These are phyloP conservation scores for Stomatorhinus ivindoensis DNA, from an alignment of 2,113 vertebrate genomes.

Conservation along the genomic window DNA sequence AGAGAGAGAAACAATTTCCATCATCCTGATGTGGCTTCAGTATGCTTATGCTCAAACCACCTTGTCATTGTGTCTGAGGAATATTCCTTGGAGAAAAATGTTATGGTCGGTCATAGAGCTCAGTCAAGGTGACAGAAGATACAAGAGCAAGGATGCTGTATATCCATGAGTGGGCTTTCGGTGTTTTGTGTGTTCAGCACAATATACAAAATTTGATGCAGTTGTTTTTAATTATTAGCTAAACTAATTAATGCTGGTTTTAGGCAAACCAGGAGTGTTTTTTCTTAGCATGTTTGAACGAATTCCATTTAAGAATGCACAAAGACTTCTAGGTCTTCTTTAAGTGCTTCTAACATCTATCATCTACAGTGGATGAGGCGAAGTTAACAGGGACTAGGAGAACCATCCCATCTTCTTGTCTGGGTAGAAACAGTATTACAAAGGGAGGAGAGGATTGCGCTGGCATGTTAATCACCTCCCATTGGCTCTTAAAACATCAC, in stretches of 20 bases:
- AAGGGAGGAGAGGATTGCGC: not conserved
- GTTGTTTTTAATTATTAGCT: not conserved
- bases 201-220: not conserved
- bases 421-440: not conserved
- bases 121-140: not conserved
- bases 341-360: not conserved
- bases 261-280: not conserved
- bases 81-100: not conserved
- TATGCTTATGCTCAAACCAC: not conserved
- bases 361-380: not conserved
- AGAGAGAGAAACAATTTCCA: not conserved
- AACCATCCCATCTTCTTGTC: not conserved
- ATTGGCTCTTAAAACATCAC: slow-evolving; percentile 1
- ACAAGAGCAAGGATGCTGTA: not conserved
- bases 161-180: slow-evolving; percentile 27
- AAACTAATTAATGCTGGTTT: not conserved
- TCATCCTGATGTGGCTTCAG: not conserved
- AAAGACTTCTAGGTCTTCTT: not conserved
- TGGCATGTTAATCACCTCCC: slow-evolving; percentile 29
- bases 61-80: slow-evolving; percentile 19
- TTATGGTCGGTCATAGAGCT: slow-evolving; percentile 24
- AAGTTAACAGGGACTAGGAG: no score
- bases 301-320: not conserved
- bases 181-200: slow-evolving; percentile 28
- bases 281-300: not conserved